Evolutionary conservation across 2,797 vertebrate species (phyloP).

Genomic region (Notamacropus eugenii): DNA sequence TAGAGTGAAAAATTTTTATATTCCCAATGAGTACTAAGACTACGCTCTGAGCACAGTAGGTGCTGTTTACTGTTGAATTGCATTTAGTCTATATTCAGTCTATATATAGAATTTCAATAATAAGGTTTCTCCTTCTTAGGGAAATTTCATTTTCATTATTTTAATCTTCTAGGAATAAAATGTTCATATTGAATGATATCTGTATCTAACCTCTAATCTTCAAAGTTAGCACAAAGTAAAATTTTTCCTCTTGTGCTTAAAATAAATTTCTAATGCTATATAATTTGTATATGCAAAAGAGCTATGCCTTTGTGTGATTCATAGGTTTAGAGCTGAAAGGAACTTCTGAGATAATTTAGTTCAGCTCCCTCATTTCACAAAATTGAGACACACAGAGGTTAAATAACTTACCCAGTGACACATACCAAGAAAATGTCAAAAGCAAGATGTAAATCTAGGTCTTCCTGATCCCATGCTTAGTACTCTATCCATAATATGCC

Average conservation of each 20-base stretch:
- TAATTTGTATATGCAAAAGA: neutral
- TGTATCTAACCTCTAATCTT: neutral
- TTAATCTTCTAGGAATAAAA: neutral
- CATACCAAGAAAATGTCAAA: neutral
- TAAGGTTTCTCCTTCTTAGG: neutral
- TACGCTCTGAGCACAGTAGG: neutral
- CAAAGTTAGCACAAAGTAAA: neutral
- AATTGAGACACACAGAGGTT: neutral
- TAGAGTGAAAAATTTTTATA: neutral
- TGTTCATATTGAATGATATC: neutral
- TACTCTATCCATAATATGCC: neutral
- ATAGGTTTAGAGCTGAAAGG: neutral
- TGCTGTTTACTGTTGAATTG: neutral
- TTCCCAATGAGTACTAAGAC: neutral
- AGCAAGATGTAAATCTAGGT: neutral
- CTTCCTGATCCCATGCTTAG: neutral
- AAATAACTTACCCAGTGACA: neutral
- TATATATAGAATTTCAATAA: neutral
- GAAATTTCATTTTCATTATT: neutral
- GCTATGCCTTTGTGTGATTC: neutral
- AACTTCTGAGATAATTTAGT: neutral
- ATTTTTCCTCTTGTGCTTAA: neutral
- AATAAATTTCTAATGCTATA: neutral
- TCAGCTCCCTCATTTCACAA: neutral
- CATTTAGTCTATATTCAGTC: neutral